phyloP scores from a whole-genome alignment of 1,140 invertebrate genomes.

The Listronotus bonariensis region DNA sequence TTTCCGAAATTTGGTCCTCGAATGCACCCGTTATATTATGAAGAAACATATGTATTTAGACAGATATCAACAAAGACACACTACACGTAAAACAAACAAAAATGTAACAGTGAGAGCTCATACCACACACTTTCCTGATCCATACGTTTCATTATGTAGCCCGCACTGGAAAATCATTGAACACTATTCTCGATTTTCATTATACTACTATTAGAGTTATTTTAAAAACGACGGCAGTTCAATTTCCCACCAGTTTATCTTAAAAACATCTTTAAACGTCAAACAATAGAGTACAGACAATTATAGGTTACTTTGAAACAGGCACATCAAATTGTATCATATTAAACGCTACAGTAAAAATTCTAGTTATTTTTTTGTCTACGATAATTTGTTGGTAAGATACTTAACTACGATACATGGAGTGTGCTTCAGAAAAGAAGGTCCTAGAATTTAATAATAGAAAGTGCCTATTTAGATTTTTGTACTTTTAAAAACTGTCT shows the following conservation, averaged over 20 bases:
- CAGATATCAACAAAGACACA: too few species aligned
- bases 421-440: background rate
- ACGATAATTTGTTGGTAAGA: slow-evolving; percentile 26
- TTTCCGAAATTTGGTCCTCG: too few species aligned
- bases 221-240: background rate
- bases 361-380: slow-evolving; percentile 18
- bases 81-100: too few species aligned
- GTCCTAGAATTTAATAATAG: background rate
- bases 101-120: too few species aligned
- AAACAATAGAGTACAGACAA: slow-evolving; percentile 38
- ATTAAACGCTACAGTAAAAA: slow-evolving; percentile 33
- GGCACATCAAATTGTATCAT: slow-evolving; percentile 39
- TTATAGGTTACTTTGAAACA: slow-evolving; percentile 36
- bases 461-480: background rate
- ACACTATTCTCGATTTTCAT: too few species aligned
- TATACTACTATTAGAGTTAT: too few species aligned
- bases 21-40: too few species aligned
- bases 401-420: background rate
- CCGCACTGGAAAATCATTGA: too few species aligned
- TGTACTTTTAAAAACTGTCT: too few species aligned
- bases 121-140: too few species aligned
- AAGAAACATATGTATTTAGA: too few species aligned
- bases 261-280: slow-evolving; percentile 15
- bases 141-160: too few species aligned
- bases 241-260: background rate